Evolutionary conservation across 2,888 invertebrate genomes (phyloP), one percentile per base, ranked within the genome.

Genomic region (Lepetodrilus schrolli): DNA sequence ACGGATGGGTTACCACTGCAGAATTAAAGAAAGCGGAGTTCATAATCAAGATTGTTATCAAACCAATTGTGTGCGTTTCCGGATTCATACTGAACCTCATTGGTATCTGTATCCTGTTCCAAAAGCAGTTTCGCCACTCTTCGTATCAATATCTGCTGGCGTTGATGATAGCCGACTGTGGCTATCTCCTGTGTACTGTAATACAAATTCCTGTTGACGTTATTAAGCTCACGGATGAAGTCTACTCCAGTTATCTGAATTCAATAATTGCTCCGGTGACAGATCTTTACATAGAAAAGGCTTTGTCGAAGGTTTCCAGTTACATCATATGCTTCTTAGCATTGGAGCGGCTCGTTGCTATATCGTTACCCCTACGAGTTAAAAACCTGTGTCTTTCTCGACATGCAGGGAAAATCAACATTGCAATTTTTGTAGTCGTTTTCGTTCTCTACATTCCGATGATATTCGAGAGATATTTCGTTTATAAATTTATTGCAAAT

Each of bases 41-140:
- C 5, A 2, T 26, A 1, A 26, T 30, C 30, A 30, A 30, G 10
- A 23, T 58, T n/a, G 17, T 58, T 17, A 26, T 58, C 2, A 58
- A 34, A 7, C 34, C 58, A 8, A 58, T 58, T 17, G 5, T 58
- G 2, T 58, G 58, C 30, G 17, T 23, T 58, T 58, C 58, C 34
- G 58, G 58, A n/a, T 58, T 58, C 4, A 17, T 58, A n/a, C 17
- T 58, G 30, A 58, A 58, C 34, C 30, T 30, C n/a, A 58, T 58
- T 4, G 58, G 58, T 13, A 30, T 23, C 4, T 58, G n/a, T 7
- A 34, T 58, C 13, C 58, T 58, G 5, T 30, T 58, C 26, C 58
- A 58, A 26, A 58, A 58, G 7, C 34, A 26, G 13, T 58, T 58
- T 30, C 30, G 58, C 34, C 58, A 34, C 30, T n/a, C n/a, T 4